Evolutionary conservation across 2,113 vertebrate genomes (phyloP).

Genomic region (Eonycteris spelaea): DNA sequence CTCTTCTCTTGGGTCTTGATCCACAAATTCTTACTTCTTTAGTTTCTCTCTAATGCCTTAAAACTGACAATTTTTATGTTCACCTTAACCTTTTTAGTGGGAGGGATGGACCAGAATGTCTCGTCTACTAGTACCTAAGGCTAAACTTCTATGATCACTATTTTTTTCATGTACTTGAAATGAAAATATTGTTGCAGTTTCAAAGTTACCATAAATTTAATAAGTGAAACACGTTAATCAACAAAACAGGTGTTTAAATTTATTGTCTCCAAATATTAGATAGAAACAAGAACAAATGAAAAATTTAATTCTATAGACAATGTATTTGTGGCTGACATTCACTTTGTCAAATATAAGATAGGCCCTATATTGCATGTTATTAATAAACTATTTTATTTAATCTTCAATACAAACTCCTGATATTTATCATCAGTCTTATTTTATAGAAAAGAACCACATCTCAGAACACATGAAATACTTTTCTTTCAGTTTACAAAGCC

Average conservation of each 20-base stretch:
- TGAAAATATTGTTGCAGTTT: not conserved
- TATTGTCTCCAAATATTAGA: not conserved
- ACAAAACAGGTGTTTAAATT: not conserved
- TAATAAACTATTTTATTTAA: not conserved
- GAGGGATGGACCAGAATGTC: not conserved
- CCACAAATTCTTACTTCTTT: not conserved
- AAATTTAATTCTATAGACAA: not conserved
- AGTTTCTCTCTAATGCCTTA: not conserved
- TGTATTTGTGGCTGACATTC: not conserved
- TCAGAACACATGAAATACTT: not conserved
- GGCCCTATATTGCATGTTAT: not conserved
- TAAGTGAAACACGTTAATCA: not conserved
- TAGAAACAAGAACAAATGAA: not conserved
- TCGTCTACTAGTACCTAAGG: not conserved
- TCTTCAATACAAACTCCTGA: not conserved
- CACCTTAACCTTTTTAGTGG: not conserved
- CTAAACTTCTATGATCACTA: not conserved
- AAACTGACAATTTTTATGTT: not conserved
- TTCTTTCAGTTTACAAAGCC: not conserved
- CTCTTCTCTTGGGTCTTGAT: not conserved
- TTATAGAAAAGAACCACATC: not conserved
- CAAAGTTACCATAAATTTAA: not conserved
- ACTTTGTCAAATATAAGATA: not conserved
- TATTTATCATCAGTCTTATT: not conserved
- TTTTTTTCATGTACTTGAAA: not conserved